These are phyloP conservation scores for Malaclemys terrapin DNA, from an alignment of 2,113 vertebrate genomes.

Conservation along the genomic window DNA sequence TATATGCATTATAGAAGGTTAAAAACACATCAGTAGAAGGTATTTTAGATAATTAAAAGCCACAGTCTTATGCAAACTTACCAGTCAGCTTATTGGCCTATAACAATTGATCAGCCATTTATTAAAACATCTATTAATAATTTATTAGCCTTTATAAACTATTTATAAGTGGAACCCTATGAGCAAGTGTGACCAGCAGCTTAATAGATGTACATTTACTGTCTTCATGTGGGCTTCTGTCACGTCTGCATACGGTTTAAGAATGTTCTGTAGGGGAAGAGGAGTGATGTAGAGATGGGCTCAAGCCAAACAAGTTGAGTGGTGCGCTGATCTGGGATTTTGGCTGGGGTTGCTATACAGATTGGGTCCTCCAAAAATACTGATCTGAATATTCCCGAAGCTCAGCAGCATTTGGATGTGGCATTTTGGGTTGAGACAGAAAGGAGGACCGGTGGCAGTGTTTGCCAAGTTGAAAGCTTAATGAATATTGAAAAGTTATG, in stretches of 20 bases:
- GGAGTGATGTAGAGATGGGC: not conserved
- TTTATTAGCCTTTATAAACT: not conserved
- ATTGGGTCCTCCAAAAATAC: not conserved
- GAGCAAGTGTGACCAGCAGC: not conserved
- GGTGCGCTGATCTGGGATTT: not conserved
- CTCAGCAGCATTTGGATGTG: not conserved
- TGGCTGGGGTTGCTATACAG: not conserved
- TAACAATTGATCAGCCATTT: not conserved
- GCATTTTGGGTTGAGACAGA: not conserved
- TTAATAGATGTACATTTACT: not conserved
- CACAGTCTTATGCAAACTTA: not conserved
- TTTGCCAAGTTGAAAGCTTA: conserved; percentile 45
- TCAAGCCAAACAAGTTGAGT: not conserved
- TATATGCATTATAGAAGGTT: not conserved
- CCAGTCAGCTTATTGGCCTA: not conserved
- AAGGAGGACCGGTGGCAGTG: conserved; percentile 45
- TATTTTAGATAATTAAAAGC: not conserved
- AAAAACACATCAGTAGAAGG: not conserved
- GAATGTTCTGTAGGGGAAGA: not conserved
- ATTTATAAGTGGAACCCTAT: not conserved
- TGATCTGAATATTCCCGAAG: not conserved
- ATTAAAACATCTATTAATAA: not conserved
- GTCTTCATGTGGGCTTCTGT: not conserved
- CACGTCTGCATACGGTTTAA: not conserved
- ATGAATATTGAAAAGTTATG: conserved; percentile 52